phyloP scores from a whole-genome alignment of 2,113 vertebrate genomes.

The Apeltes quadracus region DNA sequence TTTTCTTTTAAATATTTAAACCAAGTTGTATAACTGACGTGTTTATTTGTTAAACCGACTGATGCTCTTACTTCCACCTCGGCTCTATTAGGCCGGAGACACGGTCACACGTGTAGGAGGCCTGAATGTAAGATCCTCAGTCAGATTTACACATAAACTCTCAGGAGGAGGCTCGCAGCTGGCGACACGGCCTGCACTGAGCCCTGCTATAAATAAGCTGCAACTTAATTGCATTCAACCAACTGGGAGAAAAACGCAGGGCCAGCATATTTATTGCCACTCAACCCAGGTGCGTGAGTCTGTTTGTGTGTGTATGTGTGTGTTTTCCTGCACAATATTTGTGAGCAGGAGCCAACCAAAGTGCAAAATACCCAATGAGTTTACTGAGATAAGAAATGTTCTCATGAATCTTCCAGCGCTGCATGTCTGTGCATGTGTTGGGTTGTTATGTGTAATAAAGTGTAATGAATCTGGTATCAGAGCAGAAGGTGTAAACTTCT shows the following conservation, averaged over 20 bases:
- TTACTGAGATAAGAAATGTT: slow-evolving; percentile 35
- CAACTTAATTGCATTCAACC: slow-evolving; percentile 68
- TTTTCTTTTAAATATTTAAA: not conserved
- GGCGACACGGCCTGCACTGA: slow-evolving; percentile 46
- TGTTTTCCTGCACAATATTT: slow-evolving; percentile 17
- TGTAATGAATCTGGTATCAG: not conserved
- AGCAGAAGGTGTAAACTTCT: slow-evolving; percentile 11
- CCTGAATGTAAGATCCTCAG: slow-evolving; percentile 39
- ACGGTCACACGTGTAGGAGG: slow-evolving; percentile 48
- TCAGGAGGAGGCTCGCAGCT: slow-evolving; percentile 16
- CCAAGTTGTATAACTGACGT: not conserved
- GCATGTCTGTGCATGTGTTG: slow-evolving; percentile 17
- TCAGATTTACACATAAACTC: slow-evolving; percentile 61
- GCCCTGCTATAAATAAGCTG: slow-evolving; percentile 70
- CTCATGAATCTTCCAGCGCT: slow-evolving; percentile 32
- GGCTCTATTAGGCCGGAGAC: slow-evolving; percentile 42
- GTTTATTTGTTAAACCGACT: slow-evolving; percentile 25
- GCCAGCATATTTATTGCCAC: slow-evolving; percentile 64
- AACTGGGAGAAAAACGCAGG: slow-evolving; percentile 54
- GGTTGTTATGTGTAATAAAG: slow-evolving; percentile 10
- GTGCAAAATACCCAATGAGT: slow-evolving; percentile 41
- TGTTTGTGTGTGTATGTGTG: not conserved
- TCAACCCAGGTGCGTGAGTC: slow-evolving; percentile 28
- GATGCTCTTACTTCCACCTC: too few relatives aligned
- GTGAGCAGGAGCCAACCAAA: slow-evolving; percentile 23